Evolutionary conservation across 2,113 vertebrate species (phyloP), one percentile per base, ranked within the genome.

Genomic region (Meriones unguiculatus): DNA sequence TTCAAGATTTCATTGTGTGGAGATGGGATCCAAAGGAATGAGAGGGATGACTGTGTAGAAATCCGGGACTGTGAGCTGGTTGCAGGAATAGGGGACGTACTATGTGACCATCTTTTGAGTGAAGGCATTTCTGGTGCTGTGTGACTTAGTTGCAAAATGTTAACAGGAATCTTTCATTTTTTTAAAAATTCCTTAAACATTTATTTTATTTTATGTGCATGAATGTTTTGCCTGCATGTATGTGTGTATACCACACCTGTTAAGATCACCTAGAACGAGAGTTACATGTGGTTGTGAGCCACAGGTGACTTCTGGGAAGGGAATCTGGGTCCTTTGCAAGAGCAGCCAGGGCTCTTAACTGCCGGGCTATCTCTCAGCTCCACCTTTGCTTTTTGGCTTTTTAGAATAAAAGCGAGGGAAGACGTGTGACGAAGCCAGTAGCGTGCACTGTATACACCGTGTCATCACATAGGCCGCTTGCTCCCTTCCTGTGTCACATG

Each of bases 391-490:
- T 57, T 54, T 32, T 30, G 11, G 5, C 5, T 72, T 72, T 70
- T 89, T 52, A 59, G 20, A 32, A 81, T 41, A 0, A 69, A 41
- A n/a, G 12, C 52, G 32, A 73, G 46, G 50, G 41, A 93, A 85
- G 72, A 62, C 25, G 32, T 4, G 13, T 30, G 57, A 75, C 65
- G 59, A 7, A 91, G 50, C 6, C 73, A 32, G 30, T 69, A 46
- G 32, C n/a, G 41, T 1, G 18, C 54, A 28, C 17, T 0, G 0
- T 4, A 41, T 25, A 54, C 5, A n/a, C 64, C 2, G 20, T 64
- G 64, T n/a, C 70, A 38, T 41, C 13, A 46, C 17, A 24, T 32
- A 12, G n/a, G 25, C 52, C 28, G 54, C 3, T 5, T 28, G 22
- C 25, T 75, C 13, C 54, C 32, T 38, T 7, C 32, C 22, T 46